Evolutionary conservation across 2,888 invertebrate genomes (phyloP), one percentile per base, ranked within the genome.

Genomic region (Invenusta paracnida): DNA sequence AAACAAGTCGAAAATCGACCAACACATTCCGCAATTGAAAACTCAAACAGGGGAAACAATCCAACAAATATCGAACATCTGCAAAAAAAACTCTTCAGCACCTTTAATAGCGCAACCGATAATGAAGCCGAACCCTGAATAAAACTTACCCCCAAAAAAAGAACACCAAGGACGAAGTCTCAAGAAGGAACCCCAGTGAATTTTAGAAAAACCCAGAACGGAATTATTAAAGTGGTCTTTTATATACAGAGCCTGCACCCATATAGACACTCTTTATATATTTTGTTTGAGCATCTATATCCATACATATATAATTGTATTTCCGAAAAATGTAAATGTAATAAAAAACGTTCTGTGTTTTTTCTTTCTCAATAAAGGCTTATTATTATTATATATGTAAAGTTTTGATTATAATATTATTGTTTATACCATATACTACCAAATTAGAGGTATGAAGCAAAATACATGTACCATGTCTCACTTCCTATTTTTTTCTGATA

Each of bases 1-100:
- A 73, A 73, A 73, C 73, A 73, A 73, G 73, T 73, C 27, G 73
- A 73, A 73, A 73, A 73, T 73, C 73, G 25, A 73, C 25, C 73
- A 73, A 73, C 73, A 73, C 73, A 73, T 73, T 73, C 73, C 27
- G 11, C 73, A 5, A 73, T 23, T 73, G 73, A 73, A 5, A 73
- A 73, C 73, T 73, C 27, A 73, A 73, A 73, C 11, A 73, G 73
- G 27, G 73, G 73, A 73, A 73, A 73, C 23, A 73, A 73, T n/a
- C 73, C 73, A 73, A 73, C 73, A 23, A 73, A 73, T 23, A 73
- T 23, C 17, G 73, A 73, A 25, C 73, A 73, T 73, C 73, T 73
- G 73, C 11, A 73, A 73, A 73, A 73, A 25, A 73, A 73, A 5
- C 17, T 73, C 73, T 25, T 25, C 17, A 73, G 73, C 25, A 23